Evolutionary conservation across 1,140 invertebrate species (phyloP).

Genomic region (Nautilus pompilius): DNA sequence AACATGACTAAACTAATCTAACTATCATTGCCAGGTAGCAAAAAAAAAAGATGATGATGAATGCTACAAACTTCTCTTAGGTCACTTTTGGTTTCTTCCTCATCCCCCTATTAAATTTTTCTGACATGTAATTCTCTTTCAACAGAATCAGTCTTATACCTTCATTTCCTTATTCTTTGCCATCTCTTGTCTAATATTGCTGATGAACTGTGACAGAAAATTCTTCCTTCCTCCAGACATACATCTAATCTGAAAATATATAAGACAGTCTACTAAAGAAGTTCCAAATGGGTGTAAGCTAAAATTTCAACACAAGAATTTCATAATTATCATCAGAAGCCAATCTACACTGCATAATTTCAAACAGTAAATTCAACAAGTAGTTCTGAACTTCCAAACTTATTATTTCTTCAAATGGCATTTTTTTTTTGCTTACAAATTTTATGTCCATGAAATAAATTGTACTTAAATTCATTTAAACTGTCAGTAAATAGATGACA

Average conservation of each 20-base stretch:
- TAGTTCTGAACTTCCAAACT: no score
- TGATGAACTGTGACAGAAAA: constrained; percentile 86
- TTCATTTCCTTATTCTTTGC: constrained; percentile 98
- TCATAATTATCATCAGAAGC: no score
- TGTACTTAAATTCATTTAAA: no score
- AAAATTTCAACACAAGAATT: no score
- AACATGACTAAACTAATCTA: not conserved
- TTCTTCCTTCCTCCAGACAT: constrained; percentile 41
- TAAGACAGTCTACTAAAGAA: no score
- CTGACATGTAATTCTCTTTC: not conserved
- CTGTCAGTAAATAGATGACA: no score
- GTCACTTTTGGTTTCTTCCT: not conserved
- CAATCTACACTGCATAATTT: no score
- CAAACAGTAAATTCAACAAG: no score
- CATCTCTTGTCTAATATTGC: constrained; percentile 92
- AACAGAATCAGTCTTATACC: constrained; percentile 34
- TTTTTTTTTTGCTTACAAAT: no score
- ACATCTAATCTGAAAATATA: constrained; percentile 33
- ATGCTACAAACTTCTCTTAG: not conserved
- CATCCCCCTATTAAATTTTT: not conserved
- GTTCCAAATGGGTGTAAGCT: no score
- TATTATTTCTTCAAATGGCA: no score
- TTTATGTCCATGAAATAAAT: no score
- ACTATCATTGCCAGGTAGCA: not conserved
- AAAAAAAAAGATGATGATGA: not conserved